Percentiles rank a stretch among this genome's conserved stretches.
Conservation (phyloP, 2,113 vertebrate species). For the Hydrochoerus hydrochaeris region DNA sequence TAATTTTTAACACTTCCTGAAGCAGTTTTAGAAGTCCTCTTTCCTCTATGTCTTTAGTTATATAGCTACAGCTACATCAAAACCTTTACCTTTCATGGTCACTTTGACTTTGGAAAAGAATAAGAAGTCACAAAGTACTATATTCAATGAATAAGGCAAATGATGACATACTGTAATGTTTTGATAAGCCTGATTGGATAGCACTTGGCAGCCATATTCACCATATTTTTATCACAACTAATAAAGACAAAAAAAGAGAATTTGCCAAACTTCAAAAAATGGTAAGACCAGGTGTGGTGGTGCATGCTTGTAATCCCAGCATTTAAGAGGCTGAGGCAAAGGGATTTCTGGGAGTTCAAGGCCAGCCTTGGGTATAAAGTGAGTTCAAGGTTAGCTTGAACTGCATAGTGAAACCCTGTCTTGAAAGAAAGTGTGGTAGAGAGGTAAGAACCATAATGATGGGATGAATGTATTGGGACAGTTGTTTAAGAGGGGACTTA, state of each 20-base stretch:
- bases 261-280: neutral
- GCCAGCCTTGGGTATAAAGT: neutral
- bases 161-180: neutral
- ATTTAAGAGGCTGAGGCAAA: neutral
- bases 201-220: neutral
- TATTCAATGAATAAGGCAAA: neutral
- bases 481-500: neutral
- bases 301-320: neutral
- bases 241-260: neutral
- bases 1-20: neutral
- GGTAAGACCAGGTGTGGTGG: neutral
- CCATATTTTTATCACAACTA: neutral
- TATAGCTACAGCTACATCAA: neutral
- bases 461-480: neutral
- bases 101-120: neutral
- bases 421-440: neutral
- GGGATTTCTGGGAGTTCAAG: neutral
- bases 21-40: neutral
- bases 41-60: neutral
- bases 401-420: neutral
- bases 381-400: neutral
- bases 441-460: neutral
- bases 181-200: neutral
- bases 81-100: neutral
- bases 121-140: neutral